Percentiles rank a stretch among this genome's conserved stretches.
These are phyloP conservation scores for Papilio protenor DNA, from an alignment of 2,888 invertebrate genomes.

Conservation along the genomic window DNA sequence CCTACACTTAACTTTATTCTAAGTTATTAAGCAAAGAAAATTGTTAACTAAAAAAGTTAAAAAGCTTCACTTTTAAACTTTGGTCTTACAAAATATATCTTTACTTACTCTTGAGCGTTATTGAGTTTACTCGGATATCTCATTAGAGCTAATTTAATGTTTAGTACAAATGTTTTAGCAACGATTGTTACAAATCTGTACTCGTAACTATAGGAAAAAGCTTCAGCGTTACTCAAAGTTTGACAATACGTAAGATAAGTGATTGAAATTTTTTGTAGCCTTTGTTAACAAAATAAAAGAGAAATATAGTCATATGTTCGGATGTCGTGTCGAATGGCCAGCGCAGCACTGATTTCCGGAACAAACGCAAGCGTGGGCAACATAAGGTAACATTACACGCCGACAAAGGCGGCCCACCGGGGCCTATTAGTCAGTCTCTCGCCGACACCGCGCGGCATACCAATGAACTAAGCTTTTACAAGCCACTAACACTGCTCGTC, in stretches of 20 bases:
- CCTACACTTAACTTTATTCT: neutral
- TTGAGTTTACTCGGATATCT: neutral
- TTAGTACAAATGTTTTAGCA: too few species aligned
- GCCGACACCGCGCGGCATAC: slow-evolving; percentile 62
- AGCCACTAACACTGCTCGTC: slow-evolving; percentile 19
- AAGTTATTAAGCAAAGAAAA: neutral
- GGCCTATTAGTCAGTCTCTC: slow-evolving; percentile 71
- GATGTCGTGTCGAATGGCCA: neutral
- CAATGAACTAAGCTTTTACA: slow-evolving; percentile 57
- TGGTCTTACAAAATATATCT: neutral
- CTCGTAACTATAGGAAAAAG: neutral
- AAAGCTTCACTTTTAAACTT: neutral
- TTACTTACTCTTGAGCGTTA: neutral
- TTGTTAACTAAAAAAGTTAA: neutral
- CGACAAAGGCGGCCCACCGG: slow-evolving; percentile 71
- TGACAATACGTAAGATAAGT: neutral
- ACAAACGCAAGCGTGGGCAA: slow-evolving; percentile 57
- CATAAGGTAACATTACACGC: slow-evolving; percentile 62
- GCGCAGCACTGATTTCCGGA: slow-evolving; percentile 52
- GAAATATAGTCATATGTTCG: slow-evolving; percentile 8
- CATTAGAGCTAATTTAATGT: too few species aligned
- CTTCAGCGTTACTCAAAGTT: neutral
- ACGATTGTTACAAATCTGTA: too few species aligned
- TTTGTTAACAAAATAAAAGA: slow-evolving; percentile 1
- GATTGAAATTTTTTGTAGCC: neutral